Percentiles rank a stretch among this genome's conserved stretches.
Evolutionary conservation across 2,797 vertebrate species (phyloP).

Genomic region (Catamblyrhynchus diadema): DNA sequence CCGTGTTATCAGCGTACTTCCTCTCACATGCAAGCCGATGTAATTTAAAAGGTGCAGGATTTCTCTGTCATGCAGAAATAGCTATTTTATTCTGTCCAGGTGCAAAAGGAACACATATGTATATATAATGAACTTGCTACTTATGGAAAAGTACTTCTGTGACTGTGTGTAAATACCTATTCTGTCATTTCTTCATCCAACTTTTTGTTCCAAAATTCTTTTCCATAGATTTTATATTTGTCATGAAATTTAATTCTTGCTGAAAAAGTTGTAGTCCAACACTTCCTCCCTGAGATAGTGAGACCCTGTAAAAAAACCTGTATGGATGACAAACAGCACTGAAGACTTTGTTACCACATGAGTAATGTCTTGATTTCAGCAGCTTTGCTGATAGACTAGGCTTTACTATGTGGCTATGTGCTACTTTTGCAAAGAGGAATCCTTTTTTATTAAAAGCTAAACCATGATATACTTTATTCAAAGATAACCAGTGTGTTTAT

Average conservation of each 20-base stretch:
- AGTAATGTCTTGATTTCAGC: not conserved
- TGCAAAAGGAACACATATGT: not conserved
- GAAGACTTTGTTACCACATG: not conserved
- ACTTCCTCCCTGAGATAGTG: not conserved
- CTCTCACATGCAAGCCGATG: not conserved
- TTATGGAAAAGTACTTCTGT: not conserved
- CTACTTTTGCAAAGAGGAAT: not conserved
- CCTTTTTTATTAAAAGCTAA: not conserved
- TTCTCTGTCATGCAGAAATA: not conserved
- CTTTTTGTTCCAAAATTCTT: not conserved
- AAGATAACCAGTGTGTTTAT: fast-evolving
- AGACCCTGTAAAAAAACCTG: not conserved
- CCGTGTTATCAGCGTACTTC: not conserved
- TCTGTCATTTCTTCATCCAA: not conserved
- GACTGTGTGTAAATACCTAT: not conserved
- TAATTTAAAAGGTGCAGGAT: not conserved
- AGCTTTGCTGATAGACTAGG: not conserved
- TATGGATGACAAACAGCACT: not conserved
- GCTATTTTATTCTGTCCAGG: not conserved
- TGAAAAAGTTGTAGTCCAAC: not conserved
- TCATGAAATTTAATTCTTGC: not conserved
- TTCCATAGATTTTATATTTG: not conserved
- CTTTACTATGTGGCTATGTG: not conserved
- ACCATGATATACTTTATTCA: not conserved
- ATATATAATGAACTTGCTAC: not conserved